A percentile compares a stretch with the other conserved stretches of the same genome.
Evolutionary conservation across 2,888 invertebrate genomes (phyloP).

Genomic region (Lycophotia porphyrea): DNA sequence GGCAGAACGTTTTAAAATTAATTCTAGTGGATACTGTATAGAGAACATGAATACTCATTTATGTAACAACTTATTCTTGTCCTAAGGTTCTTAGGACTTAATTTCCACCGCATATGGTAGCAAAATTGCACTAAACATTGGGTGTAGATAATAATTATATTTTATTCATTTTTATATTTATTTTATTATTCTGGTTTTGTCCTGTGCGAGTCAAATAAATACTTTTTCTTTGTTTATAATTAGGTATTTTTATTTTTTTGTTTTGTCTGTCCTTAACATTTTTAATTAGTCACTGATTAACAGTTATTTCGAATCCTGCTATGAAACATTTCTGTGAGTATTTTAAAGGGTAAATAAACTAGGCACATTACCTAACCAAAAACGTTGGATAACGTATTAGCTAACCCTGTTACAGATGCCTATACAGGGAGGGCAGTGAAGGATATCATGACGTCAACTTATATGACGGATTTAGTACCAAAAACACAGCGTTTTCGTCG

Average conservation of each 20-base stretch:
- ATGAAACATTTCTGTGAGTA: not conserved
- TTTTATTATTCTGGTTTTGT: too few species aligned
- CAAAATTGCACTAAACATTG: not conserved
- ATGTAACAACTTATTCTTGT: not conserved
- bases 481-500: not conserved
- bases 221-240: too few species aligned
- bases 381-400: not conserved
- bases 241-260: too few species aligned
- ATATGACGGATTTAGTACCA: not conserved
- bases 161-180: too few species aligned
- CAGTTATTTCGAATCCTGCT: not conserved
- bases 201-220: too few species aligned
- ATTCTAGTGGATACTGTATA: not conserved
- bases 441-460: not conserved
- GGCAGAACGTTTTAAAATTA: not conserved
- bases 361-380: too few species aligned
- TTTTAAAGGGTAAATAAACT: not conserved
- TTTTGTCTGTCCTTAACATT: not conserved
- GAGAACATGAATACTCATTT: not conserved
- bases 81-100: too few species aligned
- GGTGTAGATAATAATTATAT: not conserved
- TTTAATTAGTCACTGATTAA: not conserved
- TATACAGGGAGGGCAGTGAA: not conserved
- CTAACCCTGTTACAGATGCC: too few species aligned
- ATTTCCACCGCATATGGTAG: not conserved